These are phyloP conservation scores for Diogma glabrata DNA, from an alignment of 2,888 invertebrate genomes.

Conservation along the genomic window DNA sequence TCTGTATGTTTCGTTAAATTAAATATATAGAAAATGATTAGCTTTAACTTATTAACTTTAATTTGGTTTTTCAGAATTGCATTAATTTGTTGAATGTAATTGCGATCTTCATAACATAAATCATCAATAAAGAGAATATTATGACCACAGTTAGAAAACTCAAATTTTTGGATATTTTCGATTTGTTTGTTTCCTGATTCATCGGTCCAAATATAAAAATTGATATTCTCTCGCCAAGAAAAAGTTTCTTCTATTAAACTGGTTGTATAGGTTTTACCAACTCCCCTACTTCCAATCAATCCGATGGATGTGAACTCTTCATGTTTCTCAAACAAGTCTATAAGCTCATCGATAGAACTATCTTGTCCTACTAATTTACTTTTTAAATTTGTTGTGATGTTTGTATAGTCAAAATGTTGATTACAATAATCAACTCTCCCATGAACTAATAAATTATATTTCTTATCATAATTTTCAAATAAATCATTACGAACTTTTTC, in stretches of 20 bases:
- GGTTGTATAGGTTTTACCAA: constrained; percentile 29
- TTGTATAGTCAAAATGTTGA: not conserved
- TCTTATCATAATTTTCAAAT: not conserved
- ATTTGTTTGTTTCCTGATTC: not conserved
- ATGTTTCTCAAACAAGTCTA: constrained; percentile 2
- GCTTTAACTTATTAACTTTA: not conserved
- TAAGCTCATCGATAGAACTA: not conserved
- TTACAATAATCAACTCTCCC: constrained; percentile 4
- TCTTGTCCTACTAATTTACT: not conserved
- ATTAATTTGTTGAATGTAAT: constrained; percentile 23
- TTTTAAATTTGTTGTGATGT: not conserved
- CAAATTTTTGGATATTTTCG: constrained; percentile 6
- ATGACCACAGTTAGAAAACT: constrained; percentile 27
- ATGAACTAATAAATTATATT: constrained; percentile 7
- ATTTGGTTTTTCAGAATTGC: constrained; percentile 10
- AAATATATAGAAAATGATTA: constrained; percentile 3
- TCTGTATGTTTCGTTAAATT: not conserved
- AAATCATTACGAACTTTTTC: not conserved
- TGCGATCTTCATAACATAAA: constrained; percentile 22
- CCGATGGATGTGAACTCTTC: not conserved
- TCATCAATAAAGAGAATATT: constrained; percentile 32
- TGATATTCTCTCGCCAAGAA: constrained; percentile 31
- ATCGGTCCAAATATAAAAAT: constrained; percentile 24
- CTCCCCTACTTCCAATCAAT: constrained; percentile 14
- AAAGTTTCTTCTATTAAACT: constrained; percentile 24